phyloP scores from a whole-genome alignment of 2,888 invertebrate species.

The Folsomia manolachei region DNA sequence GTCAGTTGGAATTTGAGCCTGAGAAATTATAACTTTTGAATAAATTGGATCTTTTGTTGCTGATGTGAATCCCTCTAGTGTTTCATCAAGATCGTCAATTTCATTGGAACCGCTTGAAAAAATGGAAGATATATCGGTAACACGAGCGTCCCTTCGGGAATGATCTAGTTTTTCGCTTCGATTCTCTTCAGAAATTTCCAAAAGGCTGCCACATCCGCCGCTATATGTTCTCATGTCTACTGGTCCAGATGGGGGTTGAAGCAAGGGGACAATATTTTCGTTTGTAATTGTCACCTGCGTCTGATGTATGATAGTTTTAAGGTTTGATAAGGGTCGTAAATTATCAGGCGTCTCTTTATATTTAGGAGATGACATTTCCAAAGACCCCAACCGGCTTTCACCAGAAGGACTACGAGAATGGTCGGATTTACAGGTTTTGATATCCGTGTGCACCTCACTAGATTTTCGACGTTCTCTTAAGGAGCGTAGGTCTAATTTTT shows the following conservation, averaged over 20 bases:
- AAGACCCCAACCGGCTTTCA: not conserved
- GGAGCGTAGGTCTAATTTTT: constrained; percentile 55
- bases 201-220: not conserved
- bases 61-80: constrained; percentile 61
- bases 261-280: constrained; percentile 45
- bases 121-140: constrained; percentile 38
- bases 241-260: constrained; percentile 70
- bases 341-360: not conserved
- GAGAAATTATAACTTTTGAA: no score
- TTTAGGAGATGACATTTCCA: constrained; percentile 6
- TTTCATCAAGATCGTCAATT: constrained; percentile 71
- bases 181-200: constrained; percentile 14
- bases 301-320: not conserved
- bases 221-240: constrained; percentile 83
- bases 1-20: no score
- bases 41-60: not conserved
- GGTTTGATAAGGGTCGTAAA: not conserved
- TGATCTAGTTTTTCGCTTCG: constrained; percentile 26
- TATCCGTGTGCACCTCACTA: constrained; percentile 41
- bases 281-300: not conserved
- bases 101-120: constrained; percentile 39
- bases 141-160: constrained; percentile 21
- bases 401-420: not conserved
- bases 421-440: constrained; percentile 1
- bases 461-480: constrained; percentile 48